Conservation (phyloP, 1,140 invertebrate species). For the Venustaconcha ellipsiformis region DNA sequence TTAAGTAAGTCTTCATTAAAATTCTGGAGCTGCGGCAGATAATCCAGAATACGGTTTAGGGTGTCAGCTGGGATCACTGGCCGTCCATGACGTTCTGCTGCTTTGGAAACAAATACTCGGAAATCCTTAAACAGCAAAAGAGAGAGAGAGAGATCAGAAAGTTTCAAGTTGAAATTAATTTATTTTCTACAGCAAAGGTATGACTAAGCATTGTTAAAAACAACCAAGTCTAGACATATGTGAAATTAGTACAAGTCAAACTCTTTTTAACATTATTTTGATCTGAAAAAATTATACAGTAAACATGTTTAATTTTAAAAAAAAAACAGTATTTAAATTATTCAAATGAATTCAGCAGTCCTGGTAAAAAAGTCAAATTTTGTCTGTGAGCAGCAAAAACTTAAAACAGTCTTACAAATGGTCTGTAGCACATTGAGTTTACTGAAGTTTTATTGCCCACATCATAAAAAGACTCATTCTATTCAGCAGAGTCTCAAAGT, state of each 20-base stretch:
- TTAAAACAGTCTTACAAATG: no score
- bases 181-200: neutral
- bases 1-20: slow-evolving; percentile 78
- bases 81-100: slow-evolving; percentile 63
- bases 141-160: slow-evolving; percentile 13
- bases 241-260: neutral
- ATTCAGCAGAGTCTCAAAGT: no score
- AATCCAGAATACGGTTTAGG: slow-evolving; percentile 74
- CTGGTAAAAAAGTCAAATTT: no score
- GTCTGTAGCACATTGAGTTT: no score
- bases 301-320: no score
- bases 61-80: slow-evolving; percentile 70
- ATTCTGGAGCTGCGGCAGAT: slow-evolving; percentile 73
- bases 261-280: neutral
- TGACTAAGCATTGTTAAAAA: neutral
- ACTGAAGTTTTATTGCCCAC: no score
- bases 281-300: no score
- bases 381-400: no score
- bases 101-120: slow-evolving; percentile 71
- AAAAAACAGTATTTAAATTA: no score
- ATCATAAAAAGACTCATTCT: no score
- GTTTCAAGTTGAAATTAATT: neutral
- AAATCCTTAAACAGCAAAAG: slow-evolving; percentile 71
- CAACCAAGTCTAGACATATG: neutral
- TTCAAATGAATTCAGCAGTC: no score